Evolutionary conservation across 1,140 invertebrate genomes (phyloP).

Genomic region (Chrysoperla carnea): DNA sequence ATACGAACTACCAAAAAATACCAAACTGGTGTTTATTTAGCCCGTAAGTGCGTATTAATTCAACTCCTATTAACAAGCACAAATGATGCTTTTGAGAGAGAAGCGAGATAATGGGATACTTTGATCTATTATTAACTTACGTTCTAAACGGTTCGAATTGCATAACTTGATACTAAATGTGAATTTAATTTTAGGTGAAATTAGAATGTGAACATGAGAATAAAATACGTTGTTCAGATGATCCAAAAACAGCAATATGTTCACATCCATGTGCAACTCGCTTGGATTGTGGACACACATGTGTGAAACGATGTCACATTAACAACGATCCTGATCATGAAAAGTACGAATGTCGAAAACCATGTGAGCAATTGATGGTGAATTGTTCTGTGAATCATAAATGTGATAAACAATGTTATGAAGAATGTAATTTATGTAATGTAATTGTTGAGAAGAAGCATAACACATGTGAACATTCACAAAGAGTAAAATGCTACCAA

Average conservation of each 20-base stretch:
- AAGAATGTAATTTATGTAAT: slow-evolving; percentile 29
- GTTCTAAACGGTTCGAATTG: too few relatives aligned
- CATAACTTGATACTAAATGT: too few relatives aligned
- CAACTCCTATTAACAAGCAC: too few relatives aligned
- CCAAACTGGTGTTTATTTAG: too few relatives aligned
- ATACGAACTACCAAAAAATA: too few relatives aligned
- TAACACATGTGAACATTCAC: slow-evolving; percentile 23
- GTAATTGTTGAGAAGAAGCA: slow-evolving; percentile 24
- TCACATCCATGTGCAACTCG: slow-evolving; percentile 20
- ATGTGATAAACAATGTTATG: slow-evolving; percentile 27
- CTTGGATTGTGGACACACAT: slow-evolving; percentile 30
- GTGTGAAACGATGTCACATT: slow-evolving; percentile 25
- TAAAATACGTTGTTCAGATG: slow-evolving; percentile 21
- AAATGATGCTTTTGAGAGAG: too few relatives aligned
- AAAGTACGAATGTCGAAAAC: slow-evolving; percentile 28
- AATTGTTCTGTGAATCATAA: slow-evolving; percentile 25
- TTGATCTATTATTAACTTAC: too few relatives aligned
- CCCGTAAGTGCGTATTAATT: too few relatives aligned
- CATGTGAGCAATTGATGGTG: slow-evolving; percentile 22
- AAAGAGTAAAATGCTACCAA: slow-evolving; percentile 19
- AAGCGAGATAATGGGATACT: too few relatives aligned
- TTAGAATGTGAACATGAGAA: slow-evolving; percentile 27
- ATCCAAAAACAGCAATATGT: slow-evolving; percentile 20
- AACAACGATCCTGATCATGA: slow-evolving; percentile 27
- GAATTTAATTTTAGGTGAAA: too few relatives aligned